These are phyloP conservation scores for Neuroscelio doddi DNA, from an alignment of 2,888 invertebrate genomes.

Conservation along the genomic window DNA sequence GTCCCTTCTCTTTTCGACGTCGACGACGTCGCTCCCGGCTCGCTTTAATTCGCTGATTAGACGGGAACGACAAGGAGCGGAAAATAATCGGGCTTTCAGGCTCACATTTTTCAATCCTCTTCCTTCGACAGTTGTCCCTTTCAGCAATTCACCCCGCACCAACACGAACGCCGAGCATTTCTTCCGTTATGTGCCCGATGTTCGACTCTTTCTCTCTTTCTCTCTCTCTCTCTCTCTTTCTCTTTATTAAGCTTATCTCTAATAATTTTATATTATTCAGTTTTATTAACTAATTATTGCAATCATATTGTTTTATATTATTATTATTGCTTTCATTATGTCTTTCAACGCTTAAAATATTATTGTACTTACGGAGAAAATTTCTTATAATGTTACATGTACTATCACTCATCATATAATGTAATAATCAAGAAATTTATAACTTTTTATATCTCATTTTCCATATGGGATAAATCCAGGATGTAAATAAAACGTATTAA, in stretches of 20 bases:
- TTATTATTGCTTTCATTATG: too few species aligned
- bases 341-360: too few species aligned
- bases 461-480: slow-evolving; percentile 48
- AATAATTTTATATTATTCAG: slow-evolving; percentile 23
- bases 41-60: slow-evolving; percentile 68
- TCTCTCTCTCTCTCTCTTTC: slow-evolving; percentile 15
- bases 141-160: slow-evolving; percentile 47
- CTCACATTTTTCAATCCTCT: slow-evolving; percentile 64
- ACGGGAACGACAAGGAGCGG: slow-evolving; percentile 63
- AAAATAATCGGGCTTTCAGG: slow-evolving; percentile 65
- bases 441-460: not conserved
- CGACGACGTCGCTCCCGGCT: slow-evolving; percentile 53
- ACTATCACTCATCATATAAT: too few species aligned
- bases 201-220: slow-evolving; percentile 2
- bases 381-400: too few species aligned
- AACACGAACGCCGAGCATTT: slow-evolving; percentile 33
- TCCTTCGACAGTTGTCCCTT: slow-evolving; percentile 59
- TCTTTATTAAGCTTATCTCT: slow-evolving; percentile 12
- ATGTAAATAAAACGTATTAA: too few species aligned
- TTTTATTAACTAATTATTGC: too few species aligned
- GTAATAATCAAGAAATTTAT: too few species aligned
- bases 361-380: too few species aligned
- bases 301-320: too few species aligned
- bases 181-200: not conserved
- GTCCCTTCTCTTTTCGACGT: slow-evolving; percentile 1